phyloP scores from a whole-genome alignment of 2,113 vertebrate species.

The Theropithecus gelada region DNA sequence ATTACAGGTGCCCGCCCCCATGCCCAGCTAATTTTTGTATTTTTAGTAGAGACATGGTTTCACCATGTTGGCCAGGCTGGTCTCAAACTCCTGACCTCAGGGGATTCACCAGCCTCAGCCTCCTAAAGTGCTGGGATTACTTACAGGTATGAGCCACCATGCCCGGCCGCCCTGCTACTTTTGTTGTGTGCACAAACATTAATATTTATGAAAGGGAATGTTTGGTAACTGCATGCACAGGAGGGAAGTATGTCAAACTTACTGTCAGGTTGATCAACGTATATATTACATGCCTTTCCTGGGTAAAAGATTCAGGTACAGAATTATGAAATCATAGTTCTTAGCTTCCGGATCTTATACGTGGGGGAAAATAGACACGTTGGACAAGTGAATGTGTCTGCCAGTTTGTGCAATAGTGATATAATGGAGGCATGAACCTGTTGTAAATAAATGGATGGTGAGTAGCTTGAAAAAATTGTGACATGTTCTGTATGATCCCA shows the following conservation, averaged over 20 bases:
- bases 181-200: background rate
- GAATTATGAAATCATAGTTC: background rate
- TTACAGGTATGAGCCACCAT: too few species aligned
- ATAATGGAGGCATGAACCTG: background rate
- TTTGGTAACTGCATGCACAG: background rate
- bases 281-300: background rate
- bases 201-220: background rate
- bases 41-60: too few species aligned
- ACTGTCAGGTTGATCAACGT: background rate
- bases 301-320: background rate
- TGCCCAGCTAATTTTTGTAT: too few species aligned
- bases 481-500: background rate
- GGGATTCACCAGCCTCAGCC: too few species aligned
- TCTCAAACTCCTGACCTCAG: too few species aligned
- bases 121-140: too few species aligned
- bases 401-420: background rate
- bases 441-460: background rate
- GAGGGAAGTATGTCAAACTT: background rate
- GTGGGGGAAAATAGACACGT: background rate
- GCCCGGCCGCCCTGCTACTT: background rate
- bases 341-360: slow-evolving; percentile 12
- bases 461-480: background rate
- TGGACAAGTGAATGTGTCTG: background rate
- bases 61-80: too few species aligned
- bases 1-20: fast-evolving